Base-by-base conservation (phyloP, 2,797 vertebrate species). In the Coccyzus lansbergi region DNA sequence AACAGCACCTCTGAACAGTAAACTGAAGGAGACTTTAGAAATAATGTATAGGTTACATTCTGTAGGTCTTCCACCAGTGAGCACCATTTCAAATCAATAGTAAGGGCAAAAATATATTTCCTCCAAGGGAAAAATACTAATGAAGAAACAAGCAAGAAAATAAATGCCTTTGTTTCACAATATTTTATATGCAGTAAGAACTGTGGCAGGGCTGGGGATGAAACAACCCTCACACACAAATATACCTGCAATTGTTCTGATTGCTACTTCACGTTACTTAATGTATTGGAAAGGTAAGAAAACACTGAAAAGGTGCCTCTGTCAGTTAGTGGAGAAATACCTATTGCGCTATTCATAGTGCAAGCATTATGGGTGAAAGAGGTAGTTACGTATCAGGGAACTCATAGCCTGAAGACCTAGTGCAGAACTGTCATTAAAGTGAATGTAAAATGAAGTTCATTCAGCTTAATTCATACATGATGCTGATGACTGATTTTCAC, bases 401-500 rank as follows among this genome's bases (percentile, higher is more conserved):
- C 88, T 96, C 69, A 83, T 82, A 87, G 87, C 84, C 81, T 15
- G 26, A 94, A 95, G 91, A 94, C 67, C 34, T 87, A 44, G 24
- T 89, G 60, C 55, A 79, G 82, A 93, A 68, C 74, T 92, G 76
- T 92, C 93, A 81, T 92, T 95, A 93, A 96, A 95, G 78, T 69
- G 83, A 88, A 85, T 92, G 69, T 75, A 92, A 90, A 97, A 94
- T 96, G 75, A 81, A 36, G 29, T 94, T 76, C 75, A 68, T 96
- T 95, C 84, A 77, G 44, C 68, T 93, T 92, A 92, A 62, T 95
- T 96, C 4, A 2, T 65, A 67, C 63, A 52, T 70, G 68, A 29
- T 79, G 26, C 16, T 4, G 7, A 12, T 90, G 93, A 97, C 56
- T 95, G 93, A 96, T 97, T 97, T 97, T 95, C 81, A 88, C 60